phyloP scores from a whole-genome alignment of 2,113 vertebrate species.

The Scopus umbretta region DNA sequence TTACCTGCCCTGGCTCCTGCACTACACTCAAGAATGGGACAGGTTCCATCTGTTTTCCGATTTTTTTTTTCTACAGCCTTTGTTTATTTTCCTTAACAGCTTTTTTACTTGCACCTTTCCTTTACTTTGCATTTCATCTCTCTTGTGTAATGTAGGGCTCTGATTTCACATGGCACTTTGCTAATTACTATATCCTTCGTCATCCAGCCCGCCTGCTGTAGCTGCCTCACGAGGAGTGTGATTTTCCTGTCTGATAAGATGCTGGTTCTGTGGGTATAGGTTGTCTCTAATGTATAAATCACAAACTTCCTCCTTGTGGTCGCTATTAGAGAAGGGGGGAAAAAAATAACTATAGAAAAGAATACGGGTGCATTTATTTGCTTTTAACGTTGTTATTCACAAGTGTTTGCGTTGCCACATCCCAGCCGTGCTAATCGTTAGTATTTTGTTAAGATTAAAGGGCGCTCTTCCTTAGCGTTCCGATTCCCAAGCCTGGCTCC shows the following conservation, averaged over 20 bases:
- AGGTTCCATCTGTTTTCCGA: background rate
- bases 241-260: background rate
- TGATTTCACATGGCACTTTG: conserved; percentile 37
- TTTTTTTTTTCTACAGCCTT: background rate
- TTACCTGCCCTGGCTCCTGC: background rate
- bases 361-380: background rate
- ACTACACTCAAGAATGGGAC: background rate
- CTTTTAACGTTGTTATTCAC: background rate
- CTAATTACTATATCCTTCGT: conserved; percentile 16
- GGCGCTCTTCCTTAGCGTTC: background rate
- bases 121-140: conserved; percentile 6
- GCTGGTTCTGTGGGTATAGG: background rate
- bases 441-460: background rate
- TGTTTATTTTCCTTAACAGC: background rate
- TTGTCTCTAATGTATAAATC: background rate
- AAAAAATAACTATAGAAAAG: background rate
- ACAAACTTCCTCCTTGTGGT: background rate
- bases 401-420: background rate
- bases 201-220: background rate
- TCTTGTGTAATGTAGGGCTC: conserved; percentile 17
- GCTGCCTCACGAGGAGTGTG: background rate
- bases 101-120: background rate
- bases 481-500: background rate
- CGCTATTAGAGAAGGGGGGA: background rate
- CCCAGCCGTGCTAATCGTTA: background rate